Evolutionary conservation across 2,888 invertebrate species (phyloP).

Genomic region (Sesia apiformis): DNA sequence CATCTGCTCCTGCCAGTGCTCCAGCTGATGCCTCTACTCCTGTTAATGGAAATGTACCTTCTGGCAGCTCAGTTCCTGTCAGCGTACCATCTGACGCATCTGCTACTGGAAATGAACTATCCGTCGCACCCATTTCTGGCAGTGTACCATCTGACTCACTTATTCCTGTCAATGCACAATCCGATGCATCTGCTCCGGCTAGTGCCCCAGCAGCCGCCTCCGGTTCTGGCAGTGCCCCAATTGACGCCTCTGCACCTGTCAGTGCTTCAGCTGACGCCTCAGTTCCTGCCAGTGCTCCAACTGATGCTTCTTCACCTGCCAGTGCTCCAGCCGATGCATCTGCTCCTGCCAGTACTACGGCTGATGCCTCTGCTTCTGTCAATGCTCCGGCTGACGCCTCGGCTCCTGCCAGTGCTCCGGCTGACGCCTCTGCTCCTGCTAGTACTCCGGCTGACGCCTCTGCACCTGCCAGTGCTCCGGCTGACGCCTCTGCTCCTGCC

Average conservation of each 20-base stretch:
- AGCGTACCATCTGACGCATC: neutral
- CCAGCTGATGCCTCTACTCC: constrained; percentile 1
- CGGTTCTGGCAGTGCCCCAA: neutral
- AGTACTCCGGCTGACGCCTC: constrained; percentile 1
- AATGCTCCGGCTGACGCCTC: neutral
- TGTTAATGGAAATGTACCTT: neutral
- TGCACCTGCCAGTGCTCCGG: constrained; percentile 1
- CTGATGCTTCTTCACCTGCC: neutral
- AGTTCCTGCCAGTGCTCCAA: neutral
- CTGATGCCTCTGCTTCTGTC: neutral
- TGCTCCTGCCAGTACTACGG: neutral
- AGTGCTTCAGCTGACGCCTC: neutral
- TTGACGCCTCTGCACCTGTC: neutral
- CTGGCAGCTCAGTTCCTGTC: neutral
- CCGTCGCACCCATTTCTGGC: neutral
- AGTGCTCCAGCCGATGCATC: neutral
- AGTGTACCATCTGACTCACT: neutral
- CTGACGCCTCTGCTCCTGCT: constrained; percentile 2
- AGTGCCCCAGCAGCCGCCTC: constrained; percentile 1
- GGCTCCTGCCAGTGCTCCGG: neutral
- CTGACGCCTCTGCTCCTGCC: neutral
- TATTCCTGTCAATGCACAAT: neutral
- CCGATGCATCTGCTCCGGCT: neutral
- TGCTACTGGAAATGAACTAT: neutral
- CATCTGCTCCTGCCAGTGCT: constrained; percentile 12